These are phyloP conservation scores for Diarsia mendica DNA, from an alignment of 2,888 invertebrate species.

Conservation along the genomic window DNA sequence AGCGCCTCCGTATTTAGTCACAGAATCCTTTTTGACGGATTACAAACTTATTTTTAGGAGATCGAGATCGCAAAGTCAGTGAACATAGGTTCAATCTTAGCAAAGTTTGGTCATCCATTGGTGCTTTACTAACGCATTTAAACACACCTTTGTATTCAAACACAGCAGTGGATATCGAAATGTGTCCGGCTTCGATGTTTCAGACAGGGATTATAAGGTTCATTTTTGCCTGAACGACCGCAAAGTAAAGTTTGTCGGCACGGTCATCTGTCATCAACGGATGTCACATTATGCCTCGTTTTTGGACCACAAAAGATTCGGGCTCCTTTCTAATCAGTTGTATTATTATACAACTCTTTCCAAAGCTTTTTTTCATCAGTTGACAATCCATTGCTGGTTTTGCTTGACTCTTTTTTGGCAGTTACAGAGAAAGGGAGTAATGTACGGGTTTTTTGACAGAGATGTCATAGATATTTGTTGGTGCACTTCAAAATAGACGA, in stretches of 20 bases:
- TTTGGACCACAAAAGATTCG: conserved; percentile 69
- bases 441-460: conserved; percentile 47
- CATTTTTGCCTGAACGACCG: conserved; percentile 27
- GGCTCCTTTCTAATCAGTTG: conserved; percentile 75
- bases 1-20: conserved; percentile 85
- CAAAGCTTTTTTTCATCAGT: conserved; percentile 26
- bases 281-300: conserved; percentile 83
- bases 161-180: not conserved
- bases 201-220: conserved; percentile 47
- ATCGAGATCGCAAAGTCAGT: no score
- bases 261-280: conserved; percentile 86
- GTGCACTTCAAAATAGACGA: conserved; percentile 62
- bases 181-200: not conserved
- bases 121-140: not conserved
- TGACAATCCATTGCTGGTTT: conserved; percentile 48
- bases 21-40: conserved; percentile 73
- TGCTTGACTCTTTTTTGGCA: not conserved
- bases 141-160: not conserved
- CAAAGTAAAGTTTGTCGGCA: conserved; percentile 43
- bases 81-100: not conserved
- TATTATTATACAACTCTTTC: conserved; percentile 62
- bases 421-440: conserved; percentile 16
- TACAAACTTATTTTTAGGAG: conserved; percentile 52
- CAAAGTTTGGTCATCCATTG: conserved; percentile 8
- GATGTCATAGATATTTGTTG: conserved; percentile 53